Conservation (phyloP, 2,113 vertebrate genomes). For the Anser brachyrhynchus region DNA sequence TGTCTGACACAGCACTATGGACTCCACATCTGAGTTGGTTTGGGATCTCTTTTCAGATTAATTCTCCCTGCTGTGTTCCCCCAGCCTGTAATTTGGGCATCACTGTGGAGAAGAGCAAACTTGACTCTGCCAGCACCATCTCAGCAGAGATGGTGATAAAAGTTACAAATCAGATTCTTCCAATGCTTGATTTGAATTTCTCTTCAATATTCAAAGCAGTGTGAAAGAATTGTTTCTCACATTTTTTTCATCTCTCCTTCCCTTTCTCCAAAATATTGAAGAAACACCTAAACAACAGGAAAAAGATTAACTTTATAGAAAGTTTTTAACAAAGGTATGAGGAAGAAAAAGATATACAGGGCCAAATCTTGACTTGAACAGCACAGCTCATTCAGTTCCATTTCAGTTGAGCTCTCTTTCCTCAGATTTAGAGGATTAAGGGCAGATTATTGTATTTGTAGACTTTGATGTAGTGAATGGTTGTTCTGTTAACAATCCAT, state of each 20-base stretch:
- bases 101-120: background rate
- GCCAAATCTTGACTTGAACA: background rate
- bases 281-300: background rate
- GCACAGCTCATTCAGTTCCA: background rate
- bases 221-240: background rate
- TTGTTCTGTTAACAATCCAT: background rate
- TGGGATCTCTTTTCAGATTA: background rate
- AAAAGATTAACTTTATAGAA: background rate
- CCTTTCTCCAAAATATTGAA: background rate
- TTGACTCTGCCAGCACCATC: background rate
- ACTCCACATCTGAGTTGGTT: background rate
- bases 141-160: background rate
- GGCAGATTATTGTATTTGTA: background rate
- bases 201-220: background rate
- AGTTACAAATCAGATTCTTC: fast-evolving
- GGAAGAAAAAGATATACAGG: background rate
- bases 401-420: background rate
- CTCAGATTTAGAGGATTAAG: background rate
- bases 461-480: background rate
- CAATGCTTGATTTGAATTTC: background rate
- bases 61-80: background rate
- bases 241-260: background rate
- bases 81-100: background rate
- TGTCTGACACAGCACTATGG: fast-evolving
- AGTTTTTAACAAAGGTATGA: background rate